Base-by-base conservation (phyloP, 2,113 vertebrate genomes). In the Ammodytes marinus region DNA sequence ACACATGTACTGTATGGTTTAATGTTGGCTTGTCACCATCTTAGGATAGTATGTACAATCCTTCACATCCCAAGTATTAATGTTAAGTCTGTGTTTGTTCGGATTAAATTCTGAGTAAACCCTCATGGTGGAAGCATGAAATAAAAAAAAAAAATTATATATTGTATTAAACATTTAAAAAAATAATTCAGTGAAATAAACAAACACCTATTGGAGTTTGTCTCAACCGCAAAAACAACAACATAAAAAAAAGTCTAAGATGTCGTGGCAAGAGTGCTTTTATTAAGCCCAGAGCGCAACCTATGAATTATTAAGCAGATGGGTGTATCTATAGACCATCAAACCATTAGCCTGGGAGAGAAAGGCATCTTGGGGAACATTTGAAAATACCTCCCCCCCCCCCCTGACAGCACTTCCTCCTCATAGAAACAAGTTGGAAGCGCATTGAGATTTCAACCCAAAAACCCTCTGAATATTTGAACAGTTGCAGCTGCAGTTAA, bases 221-320 rank as follows among this genome's bases (percentile, higher is more conserved):
- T 76, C 64, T 83, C 64, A 27, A 27, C 27, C 27, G 27, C 27
- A 27, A 27, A 27, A 27, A 27, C 27, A 27, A 27, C 27, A 27
- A 27, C 74, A 54, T 50, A 72, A 39, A 61, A 64, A 50, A 27
- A 67, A 84, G 67, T 73, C 84, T 70, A 90, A 87, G 86, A 79
- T 43, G 67, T 65, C 61, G 82, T 72, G 70, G 77, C 68, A 42
- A 27, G 54, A 79, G 64, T 89, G 87, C 86, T 88, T 94, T 93
- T 92, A 91, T 90, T 92, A 90, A 90, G 87, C 86, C 91, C 71
- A 14, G 71, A 86, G 85, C 79, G 69, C 69, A 68, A 53, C 50
- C 58, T 79, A 91, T 95, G 79, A 94, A 96, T 95, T 94, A 95
- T 95, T 95, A 85, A 95, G 73, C 78, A 74, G 76, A 35, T 37